Conservation (phyloP, 2,888 invertebrate genomes). For the Cheilosia impressa region DNA sequence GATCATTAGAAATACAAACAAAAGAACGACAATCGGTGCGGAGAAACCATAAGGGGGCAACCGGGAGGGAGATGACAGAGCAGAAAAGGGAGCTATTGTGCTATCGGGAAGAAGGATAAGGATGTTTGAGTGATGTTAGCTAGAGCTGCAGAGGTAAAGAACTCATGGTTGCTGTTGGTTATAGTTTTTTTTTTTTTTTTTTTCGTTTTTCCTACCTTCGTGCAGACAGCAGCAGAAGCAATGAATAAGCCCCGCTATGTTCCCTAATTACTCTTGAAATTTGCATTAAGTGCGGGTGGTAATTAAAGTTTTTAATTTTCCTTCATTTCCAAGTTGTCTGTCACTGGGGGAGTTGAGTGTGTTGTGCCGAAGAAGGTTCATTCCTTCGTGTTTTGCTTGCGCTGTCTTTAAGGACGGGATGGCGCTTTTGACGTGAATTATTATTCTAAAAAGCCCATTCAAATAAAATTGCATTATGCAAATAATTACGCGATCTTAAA, state of each 20-base stretch:
- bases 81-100: constrained; percentile 15
- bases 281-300: constrained; percentile 76
- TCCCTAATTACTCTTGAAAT: constrained; percentile 76
- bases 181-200: constrained; percentile 36
- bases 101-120: constrained; percentile 26
- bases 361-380: constrained; percentile 33
- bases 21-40: constrained; percentile 55
- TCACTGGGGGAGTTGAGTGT: constrained; percentile 53
- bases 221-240: constrained; percentile 52
- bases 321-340: constrained; percentile 72
- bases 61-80: not conserved
- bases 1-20: constrained; percentile 74
- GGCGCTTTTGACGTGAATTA: constrained; percentile 33
- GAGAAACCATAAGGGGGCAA: constrained; percentile 3
- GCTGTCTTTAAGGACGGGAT: constrained; percentile 1
- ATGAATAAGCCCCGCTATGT: constrained; percentile 67
- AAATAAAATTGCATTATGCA: too few species aligned
- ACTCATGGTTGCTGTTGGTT: constrained; percentile 56
- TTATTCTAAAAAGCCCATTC: not conserved
- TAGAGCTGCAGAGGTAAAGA: constrained; percentile 3
- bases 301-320: constrained; percentile 75
- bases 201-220: not conserved
- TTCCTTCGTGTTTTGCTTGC: not conserved
- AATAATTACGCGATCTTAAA: too few species aligned
- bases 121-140: constrained; percentile 46